phyloP scores from a whole-genome alignment of 2,888 invertebrate genomes.

The Phorcus lineatus region DNA sequence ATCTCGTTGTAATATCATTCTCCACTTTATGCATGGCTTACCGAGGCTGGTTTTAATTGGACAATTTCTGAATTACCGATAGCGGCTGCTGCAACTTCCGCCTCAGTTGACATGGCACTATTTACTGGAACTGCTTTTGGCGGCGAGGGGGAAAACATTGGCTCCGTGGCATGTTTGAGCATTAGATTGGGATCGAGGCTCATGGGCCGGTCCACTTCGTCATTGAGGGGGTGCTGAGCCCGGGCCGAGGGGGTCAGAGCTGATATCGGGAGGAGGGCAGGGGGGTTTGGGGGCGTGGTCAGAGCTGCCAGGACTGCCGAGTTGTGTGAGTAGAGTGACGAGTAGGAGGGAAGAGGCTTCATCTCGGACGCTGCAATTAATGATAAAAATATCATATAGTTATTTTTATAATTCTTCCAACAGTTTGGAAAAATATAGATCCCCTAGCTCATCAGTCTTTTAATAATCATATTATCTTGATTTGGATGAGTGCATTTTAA shows the following conservation, averaged over 20 bases:
- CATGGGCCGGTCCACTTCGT: conserved; percentile 25
- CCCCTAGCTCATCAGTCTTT: too few species aligned
- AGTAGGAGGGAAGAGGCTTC: conserved; percentile 22
- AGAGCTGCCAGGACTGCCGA: conserved; percentile 48
- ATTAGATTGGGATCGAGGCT: conserved; percentile 37
- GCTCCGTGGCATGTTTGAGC: conserved; percentile 39
- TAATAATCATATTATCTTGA: too few species aligned
- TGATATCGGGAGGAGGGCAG: conserved; percentile 38
- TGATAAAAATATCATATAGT: too few species aligned
- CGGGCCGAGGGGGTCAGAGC: conserved; percentile 26
- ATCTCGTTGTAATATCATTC: neutral
- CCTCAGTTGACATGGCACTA: neutral
- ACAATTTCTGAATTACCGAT: conserved; percentile 38
- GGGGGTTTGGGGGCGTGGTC: conserved; percentile 31
- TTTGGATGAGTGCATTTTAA: too few species aligned
- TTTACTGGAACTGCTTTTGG: conserved; percentile 50
- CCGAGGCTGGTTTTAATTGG: conserved; percentile 43
- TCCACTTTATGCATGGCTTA: conserved; percentile 29
- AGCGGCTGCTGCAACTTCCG: neutral
- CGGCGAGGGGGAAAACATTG: conserved; percentile 46
- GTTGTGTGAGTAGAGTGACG: conserved; percentile 31
- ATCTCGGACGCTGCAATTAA: conserved; percentile 20
- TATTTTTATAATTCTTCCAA: too few species aligned
- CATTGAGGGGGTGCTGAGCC: conserved; percentile 18
- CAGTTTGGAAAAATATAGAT: too few species aligned